Conservation (phyloP, 2,888 invertebrate genomes). For the Acanthoscelides obtectus region DNA sequence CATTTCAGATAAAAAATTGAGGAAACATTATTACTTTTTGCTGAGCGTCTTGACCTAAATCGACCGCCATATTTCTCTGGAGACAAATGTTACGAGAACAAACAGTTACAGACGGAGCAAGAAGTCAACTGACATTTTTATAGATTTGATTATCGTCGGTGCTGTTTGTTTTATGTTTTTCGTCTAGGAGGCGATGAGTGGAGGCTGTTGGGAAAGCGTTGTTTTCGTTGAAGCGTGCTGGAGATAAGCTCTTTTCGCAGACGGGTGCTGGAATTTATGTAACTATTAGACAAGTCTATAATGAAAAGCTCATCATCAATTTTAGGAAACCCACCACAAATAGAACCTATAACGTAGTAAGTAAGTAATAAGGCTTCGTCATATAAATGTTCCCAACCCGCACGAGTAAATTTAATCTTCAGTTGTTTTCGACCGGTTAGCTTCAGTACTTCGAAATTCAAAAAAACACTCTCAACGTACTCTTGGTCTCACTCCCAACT, state of each 20-base stretch:
- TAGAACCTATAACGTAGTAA: too few species aligned
- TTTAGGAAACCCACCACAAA: too few species aligned
- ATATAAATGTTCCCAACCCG: too few species aligned
- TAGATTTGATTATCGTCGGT: not conserved
- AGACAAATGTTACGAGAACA: not conserved
- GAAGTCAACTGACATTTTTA: not conserved
- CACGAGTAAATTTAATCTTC: too few species aligned
- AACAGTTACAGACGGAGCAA: not conserved
- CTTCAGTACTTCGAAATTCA: too few species aligned
- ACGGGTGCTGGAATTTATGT: too few species aligned
- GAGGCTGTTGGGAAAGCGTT: not conserved
- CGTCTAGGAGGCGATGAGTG: not conserved
- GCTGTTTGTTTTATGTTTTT: not conserved
- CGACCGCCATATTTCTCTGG: not conserved
- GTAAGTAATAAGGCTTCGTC: too few species aligned
- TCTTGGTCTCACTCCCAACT: too few species aligned
- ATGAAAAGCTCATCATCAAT: too few species aligned
- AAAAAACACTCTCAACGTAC: too few species aligned
- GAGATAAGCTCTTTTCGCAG: not conserved
- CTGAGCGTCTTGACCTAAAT: not conserved
- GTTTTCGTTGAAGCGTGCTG: not conserved
- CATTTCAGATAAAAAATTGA: not conserved
- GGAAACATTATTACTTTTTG: not conserved
- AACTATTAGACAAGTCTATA: too few species aligned
- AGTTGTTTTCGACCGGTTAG: too few species aligned